Evolutionary conservation across 2,888 invertebrate species (phyloP).

Genomic region (Frankliniella intonsa): DNA sequence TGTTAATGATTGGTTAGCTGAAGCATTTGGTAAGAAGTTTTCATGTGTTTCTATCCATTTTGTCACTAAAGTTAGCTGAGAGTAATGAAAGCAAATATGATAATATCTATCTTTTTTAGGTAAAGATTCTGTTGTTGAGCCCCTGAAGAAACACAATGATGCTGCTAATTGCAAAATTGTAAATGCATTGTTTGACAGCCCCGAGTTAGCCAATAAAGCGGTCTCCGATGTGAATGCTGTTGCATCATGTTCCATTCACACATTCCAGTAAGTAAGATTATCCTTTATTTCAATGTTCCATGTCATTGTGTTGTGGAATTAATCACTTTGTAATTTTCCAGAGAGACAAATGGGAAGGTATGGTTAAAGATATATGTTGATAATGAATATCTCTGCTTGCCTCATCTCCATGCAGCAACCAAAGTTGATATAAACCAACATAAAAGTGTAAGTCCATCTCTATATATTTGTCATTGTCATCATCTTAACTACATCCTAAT

Average conservation of each 20-base stretch:
- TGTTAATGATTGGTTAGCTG: conserved; percentile 89
- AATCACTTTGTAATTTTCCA: background rate
- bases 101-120: background rate
- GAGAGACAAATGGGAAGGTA: background rate
- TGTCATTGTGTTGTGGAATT: background rate
- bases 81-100: no score
- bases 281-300: background rate
- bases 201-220: background rate
- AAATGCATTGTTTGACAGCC: background rate
- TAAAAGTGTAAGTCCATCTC: background rate
- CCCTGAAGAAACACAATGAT: background rate
- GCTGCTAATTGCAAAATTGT: background rate
- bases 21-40: conserved; percentile 52
- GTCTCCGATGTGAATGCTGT: background rate
- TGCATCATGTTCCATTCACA: background rate
- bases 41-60: background rate
- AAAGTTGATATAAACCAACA: background rate
- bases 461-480: background rate
- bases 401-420: background rate
- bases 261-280: background rate
- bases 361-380: background rate
- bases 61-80: no score
- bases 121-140: background rate
- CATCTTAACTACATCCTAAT: background rate
- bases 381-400: background rate